A percentile compares a stretch with the other conserved stretches of the same genome.
Evolutionary conservation across 2,113 vertebrate genomes (phyloP).

Genomic region (Lutjanus erythropterus): DNA sequence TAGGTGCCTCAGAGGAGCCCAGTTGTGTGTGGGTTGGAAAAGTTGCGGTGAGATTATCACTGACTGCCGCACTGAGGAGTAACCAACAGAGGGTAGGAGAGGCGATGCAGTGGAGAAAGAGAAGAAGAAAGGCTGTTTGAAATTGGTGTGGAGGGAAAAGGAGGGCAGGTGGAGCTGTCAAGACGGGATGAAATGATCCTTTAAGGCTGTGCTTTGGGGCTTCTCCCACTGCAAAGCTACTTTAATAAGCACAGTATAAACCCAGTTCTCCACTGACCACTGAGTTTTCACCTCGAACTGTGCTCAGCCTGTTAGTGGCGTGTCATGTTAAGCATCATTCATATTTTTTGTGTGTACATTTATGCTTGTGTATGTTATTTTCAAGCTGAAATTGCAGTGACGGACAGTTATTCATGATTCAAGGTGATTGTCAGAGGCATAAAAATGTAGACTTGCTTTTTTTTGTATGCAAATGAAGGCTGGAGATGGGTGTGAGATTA

Average conservation of each 20-base stretch:
- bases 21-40: constrained; percentile 54
- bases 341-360: background rate
- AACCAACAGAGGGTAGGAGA: constrained; percentile 9
- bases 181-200: background rate
- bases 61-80: constrained; percentile 25
- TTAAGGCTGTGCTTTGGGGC: background rate
- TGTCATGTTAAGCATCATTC: background rate
- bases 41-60: constrained; percentile 62
- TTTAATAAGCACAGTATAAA: background rate
- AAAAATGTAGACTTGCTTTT: constrained; percentile 4
- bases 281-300: constrained; percentile 12
- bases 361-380: background rate
- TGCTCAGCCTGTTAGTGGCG: background rate
- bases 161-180: background rate
- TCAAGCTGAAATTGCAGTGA: constrained; percentile 15
- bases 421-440: constrained; percentile 43
- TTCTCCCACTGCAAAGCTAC: background rate
- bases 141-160: background rate
- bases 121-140: background rate
- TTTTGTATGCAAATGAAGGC: constrained; percentile 3
- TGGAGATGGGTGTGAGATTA: constrained; percentile 17
- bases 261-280: constrained; percentile 5
- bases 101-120: background rate
- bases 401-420: constrained; percentile 18
- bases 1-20: constrained; percentile 44